phyloP scores from a whole-genome alignment of 2,888 invertebrate species.

The Copidosoma aretas region DNA sequence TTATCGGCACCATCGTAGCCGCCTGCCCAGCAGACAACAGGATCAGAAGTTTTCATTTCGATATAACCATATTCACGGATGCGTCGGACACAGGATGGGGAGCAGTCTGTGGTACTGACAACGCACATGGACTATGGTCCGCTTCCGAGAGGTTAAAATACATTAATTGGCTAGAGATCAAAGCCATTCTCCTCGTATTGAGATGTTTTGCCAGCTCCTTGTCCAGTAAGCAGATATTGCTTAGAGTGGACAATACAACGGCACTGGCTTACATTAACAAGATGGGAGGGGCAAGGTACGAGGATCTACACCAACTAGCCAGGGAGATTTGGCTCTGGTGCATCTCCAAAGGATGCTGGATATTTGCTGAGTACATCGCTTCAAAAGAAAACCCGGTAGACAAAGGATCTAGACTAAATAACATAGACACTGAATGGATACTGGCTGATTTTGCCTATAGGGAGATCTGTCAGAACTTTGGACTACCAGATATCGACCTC shows the following conservation, averaged over 20 bases:
- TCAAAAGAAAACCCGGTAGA: slow-evolving; percentile 32
- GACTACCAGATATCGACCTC: slow-evolving; percentile 26
- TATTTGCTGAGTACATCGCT: slow-evolving; percentile 31
- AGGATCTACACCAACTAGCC: slow-evolving; percentile 4
- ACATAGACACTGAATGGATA: slow-evolving; percentile 26
- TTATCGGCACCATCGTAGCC: too few species aligned
- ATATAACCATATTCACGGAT: slow-evolving; percentile 36
- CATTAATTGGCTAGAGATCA: slow-evolving; percentile 40
- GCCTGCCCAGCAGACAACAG: too few species aligned
- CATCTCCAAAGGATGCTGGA: slow-evolving; percentile 10
- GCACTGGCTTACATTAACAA: slow-evolving; percentile 34
- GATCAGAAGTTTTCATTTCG: not conserved
- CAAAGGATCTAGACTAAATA: slow-evolving; percentile 16
- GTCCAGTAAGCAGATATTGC: slow-evolving; percentile 4
- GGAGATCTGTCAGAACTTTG: not conserved
- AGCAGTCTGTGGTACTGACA: slow-evolving; percentile 28
- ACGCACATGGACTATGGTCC: slow-evolving; percentile 43
- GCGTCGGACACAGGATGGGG: slow-evolving; percentile 45
- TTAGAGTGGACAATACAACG: slow-evolving; percentile 30
- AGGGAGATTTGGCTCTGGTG: slow-evolving; percentile 35
- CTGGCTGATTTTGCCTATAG: slow-evolving; percentile 1
- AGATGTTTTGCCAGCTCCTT: slow-evolving; percentile 35
- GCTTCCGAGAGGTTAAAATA: slow-evolving; percentile 25
- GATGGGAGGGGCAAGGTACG: slow-evolving; percentile 27
- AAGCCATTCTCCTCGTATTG: slow-evolving; percentile 33